Evolutionary conservation across 2,888 invertebrate species (phyloP).

Genomic region (Azorinus chamasolen): DNA sequence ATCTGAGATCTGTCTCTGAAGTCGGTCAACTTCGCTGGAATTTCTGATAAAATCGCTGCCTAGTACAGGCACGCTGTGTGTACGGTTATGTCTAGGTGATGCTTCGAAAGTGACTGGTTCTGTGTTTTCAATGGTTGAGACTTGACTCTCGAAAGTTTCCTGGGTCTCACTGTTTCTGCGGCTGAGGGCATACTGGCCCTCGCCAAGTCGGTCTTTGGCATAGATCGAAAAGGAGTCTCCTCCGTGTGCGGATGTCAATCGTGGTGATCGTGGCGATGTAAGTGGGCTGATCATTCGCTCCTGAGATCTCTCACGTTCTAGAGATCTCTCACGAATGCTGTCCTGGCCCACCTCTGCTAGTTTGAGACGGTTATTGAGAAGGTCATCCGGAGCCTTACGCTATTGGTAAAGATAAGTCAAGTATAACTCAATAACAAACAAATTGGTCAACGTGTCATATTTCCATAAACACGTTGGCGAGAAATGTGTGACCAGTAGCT

Average conservation of each 20-base stretch:
- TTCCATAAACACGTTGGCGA: too few relatives aligned
- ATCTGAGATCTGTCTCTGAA: conserved; percentile 61
- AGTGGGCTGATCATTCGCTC: conserved; percentile 49
- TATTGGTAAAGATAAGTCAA: neutral
- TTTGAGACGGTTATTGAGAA: conserved; percentile 44
- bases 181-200: conserved; percentile 15
- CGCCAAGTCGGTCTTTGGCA: conserved; percentile 19
- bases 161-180: conserved; percentile 36
- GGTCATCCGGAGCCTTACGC: neutral
- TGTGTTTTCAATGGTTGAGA: conserved; percentile 1
- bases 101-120: conserved; percentile 27
- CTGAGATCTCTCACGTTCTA: conserved; percentile 54
- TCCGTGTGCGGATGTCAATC: conserved; percentile 26
- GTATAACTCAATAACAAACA: too few relatives aligned
- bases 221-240: conserved; percentile 20
- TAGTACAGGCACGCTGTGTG: conserved; percentile 45
- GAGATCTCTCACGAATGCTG: conserved; percentile 49
- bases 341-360: conserved; percentile 60
- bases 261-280: conserved; percentile 39
- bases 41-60: conserved; percentile 17
- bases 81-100: conserved; percentile 35
- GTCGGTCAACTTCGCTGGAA: conserved; percentile 56
- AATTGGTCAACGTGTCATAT: too few relatives aligned
- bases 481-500: too few relatives aligned
- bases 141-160: conserved; percentile 24